Evolutionary conservation across 2,888 invertebrate species (phyloP).

Genomic region (Tromatobia lineatoria): DNA sequence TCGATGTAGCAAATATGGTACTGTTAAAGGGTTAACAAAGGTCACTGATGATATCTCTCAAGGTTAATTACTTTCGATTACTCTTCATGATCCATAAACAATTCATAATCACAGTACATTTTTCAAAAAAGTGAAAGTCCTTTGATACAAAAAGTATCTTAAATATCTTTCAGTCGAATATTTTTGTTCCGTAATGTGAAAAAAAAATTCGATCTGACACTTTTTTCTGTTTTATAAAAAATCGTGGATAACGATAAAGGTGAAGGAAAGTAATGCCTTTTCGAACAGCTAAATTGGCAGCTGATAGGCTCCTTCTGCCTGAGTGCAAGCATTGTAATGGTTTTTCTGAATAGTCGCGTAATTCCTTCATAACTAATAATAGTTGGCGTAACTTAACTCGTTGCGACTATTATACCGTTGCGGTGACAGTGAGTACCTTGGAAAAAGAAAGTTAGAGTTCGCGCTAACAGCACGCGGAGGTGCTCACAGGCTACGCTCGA

Average conservation of each 20-base stretch:
- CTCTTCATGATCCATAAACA: no score
- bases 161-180: no score
- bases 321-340: constrained; percentile 28
- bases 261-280: background rate
- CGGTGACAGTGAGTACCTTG: constrained; percentile 71
- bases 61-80: no score
- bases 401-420: constrained; percentile 58
- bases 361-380: constrained; percentile 68
- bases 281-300: constrained; percentile 4
- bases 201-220: background rate
- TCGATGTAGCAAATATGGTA: no score
- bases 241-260: background rate
- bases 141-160: no score
- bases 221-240: background rate
- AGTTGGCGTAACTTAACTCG: constrained; percentile 66
- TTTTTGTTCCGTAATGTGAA: no score
- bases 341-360: constrained; percentile 58
- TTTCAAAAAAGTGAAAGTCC: no score
- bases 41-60: no score
- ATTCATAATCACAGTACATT: no score
- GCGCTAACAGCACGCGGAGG: constrained; percentile 55
- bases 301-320: background rate
- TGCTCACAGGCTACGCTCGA: constrained; percentile 55
- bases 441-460: constrained; percentile 70
- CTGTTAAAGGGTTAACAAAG: no score